Conservation (phyloP, 92 coral and sea anemone species). For the Parazoanthus darwini region DNA sequence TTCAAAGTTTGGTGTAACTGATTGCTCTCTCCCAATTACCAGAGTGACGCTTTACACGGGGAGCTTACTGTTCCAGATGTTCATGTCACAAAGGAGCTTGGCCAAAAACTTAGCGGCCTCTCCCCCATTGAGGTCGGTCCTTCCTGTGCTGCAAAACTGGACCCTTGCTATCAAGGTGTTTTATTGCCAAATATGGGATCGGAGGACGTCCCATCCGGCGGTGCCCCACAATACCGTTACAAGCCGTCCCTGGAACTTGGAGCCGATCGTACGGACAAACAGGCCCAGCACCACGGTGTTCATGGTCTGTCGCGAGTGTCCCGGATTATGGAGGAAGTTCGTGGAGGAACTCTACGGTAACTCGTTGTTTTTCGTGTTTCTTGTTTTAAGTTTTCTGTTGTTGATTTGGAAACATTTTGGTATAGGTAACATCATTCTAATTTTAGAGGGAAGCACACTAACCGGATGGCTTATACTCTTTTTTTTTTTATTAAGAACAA, state of each 20-base stretch:
- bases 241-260: conserved; percentile 4
- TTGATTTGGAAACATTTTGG: background rate
- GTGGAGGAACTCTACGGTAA: conserved; percentile 43
- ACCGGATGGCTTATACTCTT: no score
- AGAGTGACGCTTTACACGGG: conserved; percentile 8
- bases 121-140: conserved; percentile 25
- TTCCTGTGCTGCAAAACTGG: conserved; percentile 18
- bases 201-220: conserved; percentile 35
- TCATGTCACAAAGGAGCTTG: conserved; percentile 36
- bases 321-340: conserved; percentile 45
- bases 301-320: conserved; percentile 43
- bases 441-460: no score
- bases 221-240: conserved; percentile 19
- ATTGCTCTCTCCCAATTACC: background rate
- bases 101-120: conserved; percentile 37
- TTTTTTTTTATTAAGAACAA: no score
- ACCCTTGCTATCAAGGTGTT: conserved; percentile 27
- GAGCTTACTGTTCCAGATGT: conserved; percentile 26
- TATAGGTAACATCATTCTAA: no score
- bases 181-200: conserved; percentile 6
- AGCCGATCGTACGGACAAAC: conserved; percentile 17
- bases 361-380: background rate
- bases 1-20: background rate
- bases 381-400: no score
- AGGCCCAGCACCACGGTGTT: conserved; percentile 33